Percentiles rank a stretch among this genome's conserved stretches.
Conservation (phyloP, 1,140 invertebrate species). For the Zaprionus inermis region DNA sequence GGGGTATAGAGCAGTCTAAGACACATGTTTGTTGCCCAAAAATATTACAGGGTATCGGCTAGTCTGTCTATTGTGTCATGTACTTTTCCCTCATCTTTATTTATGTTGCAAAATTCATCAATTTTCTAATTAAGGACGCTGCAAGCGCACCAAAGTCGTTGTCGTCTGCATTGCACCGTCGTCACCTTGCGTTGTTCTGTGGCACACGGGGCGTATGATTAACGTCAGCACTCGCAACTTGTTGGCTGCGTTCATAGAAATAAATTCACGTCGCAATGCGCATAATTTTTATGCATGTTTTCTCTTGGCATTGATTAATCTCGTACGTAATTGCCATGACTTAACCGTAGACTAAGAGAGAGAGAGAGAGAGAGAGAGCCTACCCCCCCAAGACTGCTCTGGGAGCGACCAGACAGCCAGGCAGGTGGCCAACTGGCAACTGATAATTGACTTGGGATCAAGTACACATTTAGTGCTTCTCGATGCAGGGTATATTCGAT, state of each 20-base stretch:
- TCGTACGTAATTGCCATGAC: constrained; percentile 64
- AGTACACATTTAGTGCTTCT: too few species aligned
- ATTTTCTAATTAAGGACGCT: constrained; percentile 80
- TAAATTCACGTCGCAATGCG: constrained; percentile 75
- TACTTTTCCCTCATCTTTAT: constrained; percentile 47
- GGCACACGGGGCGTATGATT: constrained; percentile 74
- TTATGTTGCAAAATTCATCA: constrained; percentile 62
- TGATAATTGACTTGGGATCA: too few species aligned
- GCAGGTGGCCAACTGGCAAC: too few species aligned
- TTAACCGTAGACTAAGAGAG: neutral
- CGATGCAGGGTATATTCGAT: too few species aligned
- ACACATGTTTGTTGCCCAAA: neutral
- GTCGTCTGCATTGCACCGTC: constrained; percentile 60
- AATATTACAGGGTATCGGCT: neutral
- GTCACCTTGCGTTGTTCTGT: constrained; percentile 45
- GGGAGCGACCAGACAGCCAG: too few species aligned
- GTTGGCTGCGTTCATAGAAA: constrained; percentile 69
- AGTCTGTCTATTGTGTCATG: neutral
- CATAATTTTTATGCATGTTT: constrained; percentile 76
- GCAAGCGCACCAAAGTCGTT: constrained; percentile 61
- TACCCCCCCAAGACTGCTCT: too few species aligned
- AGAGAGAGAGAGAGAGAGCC: neutral
- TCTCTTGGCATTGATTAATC: constrained; percentile 79
- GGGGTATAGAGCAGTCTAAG: neutral
- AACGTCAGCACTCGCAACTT: constrained; percentile 73